Conservation (phyloP, 2,888 invertebrate genomes). For the Nephrotoma appendiculata region DNA sequence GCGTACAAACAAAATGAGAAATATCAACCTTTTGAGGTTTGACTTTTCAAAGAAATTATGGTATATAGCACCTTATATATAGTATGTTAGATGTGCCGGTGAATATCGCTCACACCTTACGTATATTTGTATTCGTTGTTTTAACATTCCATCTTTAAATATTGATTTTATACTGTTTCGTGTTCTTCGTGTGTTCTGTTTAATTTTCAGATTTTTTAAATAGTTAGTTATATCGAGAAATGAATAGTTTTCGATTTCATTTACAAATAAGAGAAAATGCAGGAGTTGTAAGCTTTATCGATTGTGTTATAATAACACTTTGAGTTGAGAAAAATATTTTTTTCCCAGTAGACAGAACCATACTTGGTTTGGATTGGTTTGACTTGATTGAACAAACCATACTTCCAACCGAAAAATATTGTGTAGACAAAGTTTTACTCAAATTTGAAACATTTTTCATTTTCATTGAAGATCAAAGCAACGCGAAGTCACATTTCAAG, state of each 20-base stretch:
- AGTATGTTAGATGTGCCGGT: neutral
- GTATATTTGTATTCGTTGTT: neutral
- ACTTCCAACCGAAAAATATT: too few species aligned
- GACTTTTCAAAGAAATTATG: neutral
- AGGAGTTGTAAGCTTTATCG: too few species aligned
- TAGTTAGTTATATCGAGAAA: neutral
- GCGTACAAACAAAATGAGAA: neutral
- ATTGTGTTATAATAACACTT: too few species aligned
- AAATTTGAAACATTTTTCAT: too few species aligned
- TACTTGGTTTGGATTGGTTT: too few species aligned
- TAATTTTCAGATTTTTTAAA: neutral
- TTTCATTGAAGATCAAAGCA: too few species aligned
- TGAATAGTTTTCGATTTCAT: neutral
- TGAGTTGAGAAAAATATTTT: too few species aligned
- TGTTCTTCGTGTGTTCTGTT: neutral
- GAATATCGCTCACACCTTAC: neutral
- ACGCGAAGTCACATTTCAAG: too few species aligned
- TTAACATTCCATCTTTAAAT: neutral
- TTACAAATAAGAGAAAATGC: neutral
- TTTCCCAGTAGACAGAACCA: too few species aligned
- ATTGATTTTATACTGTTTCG: neutral
- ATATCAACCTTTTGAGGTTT: neutral
- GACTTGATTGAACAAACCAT: too few species aligned
- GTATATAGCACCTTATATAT: neutral
- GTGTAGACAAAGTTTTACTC: too few species aligned